Evolutionary conservation across 2,888 invertebrate genomes (phyloP), one percentile per base, ranked within the genome.

Genomic region (Drosophila fulvimacula): DNA sequence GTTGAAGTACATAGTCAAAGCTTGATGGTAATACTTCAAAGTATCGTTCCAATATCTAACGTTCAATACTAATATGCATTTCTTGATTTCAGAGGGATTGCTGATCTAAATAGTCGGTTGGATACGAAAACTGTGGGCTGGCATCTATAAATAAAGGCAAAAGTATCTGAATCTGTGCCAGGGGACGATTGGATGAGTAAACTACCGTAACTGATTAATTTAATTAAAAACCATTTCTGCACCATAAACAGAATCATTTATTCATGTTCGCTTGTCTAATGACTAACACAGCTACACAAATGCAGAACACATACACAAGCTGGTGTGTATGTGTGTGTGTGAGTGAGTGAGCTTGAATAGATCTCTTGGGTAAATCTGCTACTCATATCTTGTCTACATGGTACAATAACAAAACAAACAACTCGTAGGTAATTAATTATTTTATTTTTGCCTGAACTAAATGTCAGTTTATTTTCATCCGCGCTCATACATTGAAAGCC

Each of bases 211-310:
- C 82, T 84, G 84, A 84, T 89, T 84, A 87, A 87, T 73, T 75
- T 74, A 87, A 85, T 89, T 85, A 87, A 85, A 88, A 88, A 66
- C 76, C 46, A 63, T 79, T 89, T 88, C 79, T 88, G 84, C 84
- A 82, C 73, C 87, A 77, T 88, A 80, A 80, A 81, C 80, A 88
- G 76, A 77, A 38, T 77, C 88, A 89, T 82, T 88, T 82, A 79
- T 75, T 77, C 56, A 73, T 76, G 73, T 80, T 75, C 13, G 30
- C 61, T 46, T 58, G 57, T 71, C 77, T 79, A 82, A 81, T 72
- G 75, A 57, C 61, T 65, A 69, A 61, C 68, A 63, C 65, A 59
- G 53, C 39, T 38, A 58, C 59, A 52, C 68, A 62, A 57, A 17
- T 65, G 11, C n/a, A 46, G 32, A 4, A 38, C 21, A 44, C 39